These are phyloP conservation scores for Spodoptera picta DNA, from an alignment of 2,888 invertebrate genomes.

Conservation along the genomic window DNA sequence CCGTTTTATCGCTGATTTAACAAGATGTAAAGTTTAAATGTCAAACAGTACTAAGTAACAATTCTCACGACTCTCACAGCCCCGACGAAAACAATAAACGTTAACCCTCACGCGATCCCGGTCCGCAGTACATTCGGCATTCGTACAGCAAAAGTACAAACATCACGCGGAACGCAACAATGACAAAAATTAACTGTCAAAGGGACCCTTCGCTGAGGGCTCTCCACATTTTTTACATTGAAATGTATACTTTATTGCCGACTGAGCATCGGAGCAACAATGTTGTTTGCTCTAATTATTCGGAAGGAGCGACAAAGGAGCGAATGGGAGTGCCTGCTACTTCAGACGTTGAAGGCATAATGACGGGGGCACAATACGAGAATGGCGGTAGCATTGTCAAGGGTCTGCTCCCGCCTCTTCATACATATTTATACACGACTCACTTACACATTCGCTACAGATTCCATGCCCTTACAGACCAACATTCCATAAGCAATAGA, in stretches of 20 bases:
- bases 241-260: constrained; percentile 85
- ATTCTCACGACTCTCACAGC: constrained; percentile 84
- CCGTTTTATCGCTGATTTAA: constrained; percentile 50
- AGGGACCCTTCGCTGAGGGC: constrained; percentile 74
- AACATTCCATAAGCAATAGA: constrained; percentile 46
- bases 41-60: constrained; percentile 59
- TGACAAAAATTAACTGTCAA: constrained; percentile 83
- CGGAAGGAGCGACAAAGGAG: constrained; percentile 84
- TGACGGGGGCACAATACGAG: constrained; percentile 79
- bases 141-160: constrained; percentile 72
- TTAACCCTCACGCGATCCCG: constrained; percentile 67
- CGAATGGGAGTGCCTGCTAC: constrained; percentile 80
- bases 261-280: constrained; percentile 69
- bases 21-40: constrained; percentile 62
- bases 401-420: constrained; percentile 76
- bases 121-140: constrained; percentile 68
- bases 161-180: constrained; percentile 73
- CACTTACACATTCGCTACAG: constrained; percentile 62
- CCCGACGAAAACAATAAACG: constrained; percentile 72
- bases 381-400: constrained; percentile 78
- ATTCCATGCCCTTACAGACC: constrained; percentile 51
- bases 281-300: constrained; percentile 84
- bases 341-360: constrained; percentile 77
- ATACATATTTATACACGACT: constrained; percentile 83
- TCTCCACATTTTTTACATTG: constrained; percentile 80